These are phyloP conservation scores for Xiphydria camelus DNA, from an alignment of 2,888 invertebrate species.

Conservation along the genomic window DNA sequence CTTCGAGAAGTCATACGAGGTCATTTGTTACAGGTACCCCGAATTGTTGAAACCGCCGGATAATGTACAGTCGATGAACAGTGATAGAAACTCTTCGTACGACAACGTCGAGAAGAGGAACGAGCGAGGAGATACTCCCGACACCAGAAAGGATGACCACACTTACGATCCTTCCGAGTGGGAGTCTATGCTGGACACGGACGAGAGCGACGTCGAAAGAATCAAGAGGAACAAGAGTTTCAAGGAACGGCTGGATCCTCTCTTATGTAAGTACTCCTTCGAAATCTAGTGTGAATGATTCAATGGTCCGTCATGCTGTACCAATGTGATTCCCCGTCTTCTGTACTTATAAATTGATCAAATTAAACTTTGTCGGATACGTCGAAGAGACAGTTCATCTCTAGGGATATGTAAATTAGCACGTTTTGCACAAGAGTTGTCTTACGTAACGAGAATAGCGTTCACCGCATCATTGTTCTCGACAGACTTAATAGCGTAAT, in stretches of 20 bases:
- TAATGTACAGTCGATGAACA: conserved; percentile 46
- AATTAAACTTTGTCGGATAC: too few relatives aligned
- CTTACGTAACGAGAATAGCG: conserved; percentile 25
- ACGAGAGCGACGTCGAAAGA: conserved; percentile 58
- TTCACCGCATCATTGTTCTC: too few relatives aligned
- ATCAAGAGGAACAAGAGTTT: conserved; percentile 68
- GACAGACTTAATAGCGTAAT: too few relatives aligned
- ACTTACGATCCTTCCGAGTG: conserved; percentile 50
- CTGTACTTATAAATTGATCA: too few relatives aligned
- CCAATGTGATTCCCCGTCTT: too few relatives aligned
- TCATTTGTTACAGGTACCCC: conserved; percentile 63
- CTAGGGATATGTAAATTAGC: conserved; percentile 22
- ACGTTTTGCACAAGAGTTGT: conserved; percentile 31
- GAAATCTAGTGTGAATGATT: too few relatives aligned
- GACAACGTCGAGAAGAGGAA: conserved; percentile 72
- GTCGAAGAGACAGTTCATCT: too few relatives aligned
- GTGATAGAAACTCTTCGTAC: conserved; percentile 68
- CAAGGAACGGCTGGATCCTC: conserved; percentile 76
- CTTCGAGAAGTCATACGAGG: too few relatives aligned
- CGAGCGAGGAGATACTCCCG: conserved; percentile 46
- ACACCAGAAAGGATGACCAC: conserved; percentile 37
- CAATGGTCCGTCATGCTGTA: too few relatives aligned
- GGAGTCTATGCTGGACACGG: conserved; percentile 58
- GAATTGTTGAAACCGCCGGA: conserved; percentile 68
- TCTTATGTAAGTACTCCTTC: conserved; percentile 70